Percentiles rank a stretch among this genome's conserved stretches.
Conservation (phyloP, 35 echinoderm and acorn worm species). For the Ophiothrix spiculata region DNA sequence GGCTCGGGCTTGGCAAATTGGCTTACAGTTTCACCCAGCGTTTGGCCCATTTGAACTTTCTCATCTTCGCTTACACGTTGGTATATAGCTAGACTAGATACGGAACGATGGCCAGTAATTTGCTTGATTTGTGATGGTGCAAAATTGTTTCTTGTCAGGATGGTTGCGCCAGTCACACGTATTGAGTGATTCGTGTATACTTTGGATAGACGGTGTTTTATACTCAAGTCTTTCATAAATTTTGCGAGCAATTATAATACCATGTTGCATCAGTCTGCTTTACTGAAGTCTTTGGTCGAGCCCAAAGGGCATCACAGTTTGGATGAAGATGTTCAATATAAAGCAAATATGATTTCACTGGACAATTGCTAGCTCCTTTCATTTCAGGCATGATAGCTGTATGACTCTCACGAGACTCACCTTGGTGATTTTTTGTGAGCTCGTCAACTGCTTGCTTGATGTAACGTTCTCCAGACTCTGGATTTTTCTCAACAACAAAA, state of each 20-base stretch:
- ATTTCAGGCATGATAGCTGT: constrained; percentile 26
- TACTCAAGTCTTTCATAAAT: constrained; percentile 16
- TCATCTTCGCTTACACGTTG: constrained; percentile 21
- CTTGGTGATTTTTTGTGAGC: constrained; percentile 15
- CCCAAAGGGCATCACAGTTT: constrained; percentile 7
- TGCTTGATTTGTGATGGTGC: constrained; percentile 23
- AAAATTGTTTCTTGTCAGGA: constrained; percentile 9
- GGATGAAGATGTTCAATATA: constrained; percentile 6
- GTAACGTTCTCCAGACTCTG: too few species aligned
- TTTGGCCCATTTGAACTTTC: background rate
- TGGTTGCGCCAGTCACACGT: constrained; percentile 18
- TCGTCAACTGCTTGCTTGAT: constrained; percentile 15
- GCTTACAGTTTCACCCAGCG: constrained; percentile 14
- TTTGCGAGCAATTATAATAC: background rate
- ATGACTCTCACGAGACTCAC: constrained; percentile 1
- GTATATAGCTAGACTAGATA: constrained; percentile 8
- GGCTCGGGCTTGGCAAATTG: background rate
- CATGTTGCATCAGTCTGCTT: background rate
- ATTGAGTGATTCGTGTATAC: constrained; percentile 28
- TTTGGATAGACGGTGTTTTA: background rate
- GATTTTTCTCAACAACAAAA: too few species aligned
- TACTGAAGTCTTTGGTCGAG: background rate
- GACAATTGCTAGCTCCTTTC: background rate
- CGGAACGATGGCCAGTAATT: constrained; percentile 14
- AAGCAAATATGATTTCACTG: constrained; percentile 12